Conservation (phyloP, 2,888 invertebrate species). For the Abscondita cerata region DNA sequence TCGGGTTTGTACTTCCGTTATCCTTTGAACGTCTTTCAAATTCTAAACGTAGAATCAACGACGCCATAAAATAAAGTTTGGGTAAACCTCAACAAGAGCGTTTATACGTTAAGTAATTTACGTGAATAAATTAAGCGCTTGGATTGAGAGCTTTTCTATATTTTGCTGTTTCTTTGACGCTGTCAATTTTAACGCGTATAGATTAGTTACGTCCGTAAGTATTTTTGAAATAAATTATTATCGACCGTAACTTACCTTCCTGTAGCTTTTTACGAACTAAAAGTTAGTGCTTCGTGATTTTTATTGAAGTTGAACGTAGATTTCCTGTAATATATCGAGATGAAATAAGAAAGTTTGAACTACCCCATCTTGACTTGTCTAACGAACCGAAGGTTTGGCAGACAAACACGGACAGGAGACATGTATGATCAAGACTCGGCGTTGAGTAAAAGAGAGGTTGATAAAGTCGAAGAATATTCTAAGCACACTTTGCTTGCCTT, state of each 20-base stretch:
- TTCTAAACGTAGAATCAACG: slow-evolving; percentile 33
- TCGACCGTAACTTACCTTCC: slow-evolving; percentile 26
- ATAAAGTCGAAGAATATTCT: slow-evolving; percentile 45
- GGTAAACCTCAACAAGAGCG: slow-evolving; percentile 17
- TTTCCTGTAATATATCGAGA: slow-evolving; percentile 36
- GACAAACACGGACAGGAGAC: slow-evolving; percentile 43
- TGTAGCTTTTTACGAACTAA: slow-evolving; percentile 14
- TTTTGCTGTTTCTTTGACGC: background rate
- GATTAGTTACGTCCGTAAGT: background rate
- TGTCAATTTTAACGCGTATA: background rate
- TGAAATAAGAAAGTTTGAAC: slow-evolving; percentile 37
- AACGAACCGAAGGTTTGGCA: slow-evolving; percentile 53
- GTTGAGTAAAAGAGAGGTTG: slow-evolving; percentile 37
- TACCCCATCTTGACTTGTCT: slow-evolving; percentile 48
- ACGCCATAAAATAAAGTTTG: slow-evolving; percentile 23
- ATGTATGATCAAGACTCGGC: slow-evolving; percentile 36
- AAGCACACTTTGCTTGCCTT: slow-evolving; percentile 44
- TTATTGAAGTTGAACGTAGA: slow-evolving; percentile 32
- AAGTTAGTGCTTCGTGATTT: slow-evolving; percentile 32
- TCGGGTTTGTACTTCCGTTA: slow-evolving; percentile 38
- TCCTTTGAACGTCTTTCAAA: slow-evolving; percentile 37
- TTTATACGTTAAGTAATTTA: slow-evolving; percentile 7
- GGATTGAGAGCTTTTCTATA: background rate
- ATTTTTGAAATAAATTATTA: slow-evolving; percentile 26
- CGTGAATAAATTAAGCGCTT: background rate